Conservation (phyloP, 2,888 invertebrate species). For the Lissonota sp. region DNA sequence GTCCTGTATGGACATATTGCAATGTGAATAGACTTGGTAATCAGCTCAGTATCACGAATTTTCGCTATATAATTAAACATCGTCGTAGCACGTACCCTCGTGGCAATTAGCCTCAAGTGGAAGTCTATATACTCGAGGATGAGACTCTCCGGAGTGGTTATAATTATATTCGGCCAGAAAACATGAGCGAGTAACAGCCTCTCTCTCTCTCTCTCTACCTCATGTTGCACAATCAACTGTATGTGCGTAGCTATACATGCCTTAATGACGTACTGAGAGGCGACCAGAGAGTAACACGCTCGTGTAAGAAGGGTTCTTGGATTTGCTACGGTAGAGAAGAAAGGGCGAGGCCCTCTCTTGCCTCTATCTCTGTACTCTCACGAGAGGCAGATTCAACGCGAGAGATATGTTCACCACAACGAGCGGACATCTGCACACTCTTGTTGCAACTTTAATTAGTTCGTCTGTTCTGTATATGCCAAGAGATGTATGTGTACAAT, state of each 20-base stretch:
- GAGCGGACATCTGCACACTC: constrained; percentile 48
- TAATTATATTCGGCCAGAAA: constrained; percentile 61
- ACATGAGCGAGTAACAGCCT: constrained; percentile 36
- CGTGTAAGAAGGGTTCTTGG: constrained; percentile 42
- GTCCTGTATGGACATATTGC: neutral
- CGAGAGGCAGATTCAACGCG: constrained; percentile 52
- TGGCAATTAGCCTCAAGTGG: constrained; percentile 57
- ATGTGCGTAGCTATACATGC: constrained; percentile 48
- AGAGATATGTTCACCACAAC: constrained; percentile 56
- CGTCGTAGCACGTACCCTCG: constrained; percentile 49
- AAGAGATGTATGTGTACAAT: neutral
- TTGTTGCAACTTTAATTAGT: constrained; percentile 63
- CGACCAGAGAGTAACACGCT: constrained; percentile 54
- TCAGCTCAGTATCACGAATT: constrained; percentile 63
- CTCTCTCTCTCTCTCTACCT: constrained; percentile 12
- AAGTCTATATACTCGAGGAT: constrained; percentile 33
- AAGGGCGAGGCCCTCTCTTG: constrained; percentile 20
- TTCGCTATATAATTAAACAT: constrained; percentile 60
- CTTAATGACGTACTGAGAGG: constrained; percentile 63
- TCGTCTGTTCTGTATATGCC: constrained; percentile 50
- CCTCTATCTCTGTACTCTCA: constrained; percentile 22
- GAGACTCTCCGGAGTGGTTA: constrained; percentile 31
- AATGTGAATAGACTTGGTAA: constrained; percentile 47
- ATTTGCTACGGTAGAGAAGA: constrained; percentile 10
- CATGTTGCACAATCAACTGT: constrained; percentile 27